A percentile compares a stretch with the other conserved stretches of the same genome.
Evolutionary conservation across 2,113 vertebrate genomes (phyloP).

Genomic region (Muntiacus reevesi): DNA sequence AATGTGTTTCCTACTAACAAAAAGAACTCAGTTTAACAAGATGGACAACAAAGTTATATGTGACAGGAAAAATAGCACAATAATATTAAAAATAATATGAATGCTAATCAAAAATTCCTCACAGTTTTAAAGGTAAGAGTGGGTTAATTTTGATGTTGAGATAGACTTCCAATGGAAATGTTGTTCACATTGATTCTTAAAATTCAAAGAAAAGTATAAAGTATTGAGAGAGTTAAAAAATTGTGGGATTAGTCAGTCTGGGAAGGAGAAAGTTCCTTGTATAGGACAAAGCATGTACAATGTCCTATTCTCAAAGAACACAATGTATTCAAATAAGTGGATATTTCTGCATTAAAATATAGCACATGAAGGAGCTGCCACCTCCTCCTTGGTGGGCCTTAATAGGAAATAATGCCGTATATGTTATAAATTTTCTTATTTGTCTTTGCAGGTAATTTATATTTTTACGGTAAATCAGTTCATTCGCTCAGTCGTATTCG

Average conservation of each 20-base stretch:
- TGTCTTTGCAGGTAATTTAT: background rate
- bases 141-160: background rate
- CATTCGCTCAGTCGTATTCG: fast-evolving
- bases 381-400: background rate
- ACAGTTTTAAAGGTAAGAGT: background rate
- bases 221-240: background rate
- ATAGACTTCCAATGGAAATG: background rate
- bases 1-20: background rate
- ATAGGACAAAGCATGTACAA: background rate
- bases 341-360: background rate
- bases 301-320: background rate
- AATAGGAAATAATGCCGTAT: background rate
- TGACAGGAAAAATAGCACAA: background rate
- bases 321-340: background rate
- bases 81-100: background rate
- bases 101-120: background rate
- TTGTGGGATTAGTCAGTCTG: background rate
- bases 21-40: background rate
- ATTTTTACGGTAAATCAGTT: background rate
- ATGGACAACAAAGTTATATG: background rate
- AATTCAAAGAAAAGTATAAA: background rate
- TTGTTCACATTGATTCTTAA: background rate
- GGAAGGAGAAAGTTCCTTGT: background rate
- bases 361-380: background rate
- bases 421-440: background rate